These are phyloP conservation scores for Lithobates pipiens DNA, from an alignment of 2,797 vertebrate species.

Conservation along the genomic window DNA sequence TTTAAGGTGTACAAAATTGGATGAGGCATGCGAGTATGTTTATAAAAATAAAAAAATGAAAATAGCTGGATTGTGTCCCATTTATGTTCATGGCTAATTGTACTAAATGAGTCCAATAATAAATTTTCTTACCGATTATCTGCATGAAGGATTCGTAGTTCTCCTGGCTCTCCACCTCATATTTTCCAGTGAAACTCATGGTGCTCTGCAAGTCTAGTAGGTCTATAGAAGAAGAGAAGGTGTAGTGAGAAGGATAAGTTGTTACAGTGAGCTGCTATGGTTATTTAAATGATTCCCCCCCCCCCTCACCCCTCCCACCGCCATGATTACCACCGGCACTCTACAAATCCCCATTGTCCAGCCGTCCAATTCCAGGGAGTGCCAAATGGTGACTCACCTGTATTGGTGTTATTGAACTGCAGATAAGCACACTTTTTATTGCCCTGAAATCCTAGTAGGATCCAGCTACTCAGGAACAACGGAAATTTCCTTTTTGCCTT, in stretches of 20 bases:
- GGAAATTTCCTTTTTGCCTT: not conserved
- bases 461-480: conserved; percentile 4
- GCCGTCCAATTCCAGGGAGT: conserved; percentile 37
- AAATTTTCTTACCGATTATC: conserved; percentile 80
- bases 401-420: conserved; percentile 69
- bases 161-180: conserved; percentile 86
- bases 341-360: not conserved
- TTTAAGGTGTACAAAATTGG: too few species aligned
- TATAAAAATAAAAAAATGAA: too few species aligned
- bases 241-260: conserved; percentile 16
- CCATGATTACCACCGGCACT: not conserved
- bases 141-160: conserved; percentile 92
- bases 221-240: not conserved
- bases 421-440: conserved; percentile 40
- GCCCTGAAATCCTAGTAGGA: conserved; percentile 34
- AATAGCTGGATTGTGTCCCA: not conserved
- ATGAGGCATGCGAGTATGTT: too few species aligned
- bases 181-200: conserved; percentile 92
- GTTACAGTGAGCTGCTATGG: not conserved
- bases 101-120: not conserved
- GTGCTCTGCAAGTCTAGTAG: conserved; percentile 32
- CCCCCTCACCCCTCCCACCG: not conserved
- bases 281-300: conserved; percentile 1
- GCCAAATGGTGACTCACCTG: conserved; percentile 60
- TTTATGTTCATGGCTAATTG: not conserved